These are phyloP conservation scores for Omphaloscelis lunosa DNA, from an alignment of 2,888 invertebrate genomes.

Conservation along the genomic window DNA sequence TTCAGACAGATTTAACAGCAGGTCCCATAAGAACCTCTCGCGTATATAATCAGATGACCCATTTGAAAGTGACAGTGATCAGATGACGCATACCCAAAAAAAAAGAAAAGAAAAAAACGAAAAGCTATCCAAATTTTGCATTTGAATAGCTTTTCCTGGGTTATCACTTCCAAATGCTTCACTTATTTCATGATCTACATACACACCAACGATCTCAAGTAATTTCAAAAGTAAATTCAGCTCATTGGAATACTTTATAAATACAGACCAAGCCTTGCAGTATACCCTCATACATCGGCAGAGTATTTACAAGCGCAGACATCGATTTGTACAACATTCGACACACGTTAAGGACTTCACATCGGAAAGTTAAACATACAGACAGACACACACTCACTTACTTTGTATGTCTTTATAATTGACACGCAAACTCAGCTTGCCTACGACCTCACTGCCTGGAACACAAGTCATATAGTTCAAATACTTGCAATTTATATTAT, in stretches of 20 bases:
- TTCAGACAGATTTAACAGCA: background rate
- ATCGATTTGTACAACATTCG: conserved; percentile 58
- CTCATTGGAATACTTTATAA: conserved; percentile 12
- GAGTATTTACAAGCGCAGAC: conserved; percentile 55
- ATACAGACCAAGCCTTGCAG: background rate
- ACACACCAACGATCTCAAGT: background rate
- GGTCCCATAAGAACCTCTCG: background rate
- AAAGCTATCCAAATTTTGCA: background rate
- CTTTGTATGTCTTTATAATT: conserved; percentile 78
- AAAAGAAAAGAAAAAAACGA: background rate
- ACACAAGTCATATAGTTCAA: conserved; percentile 67
- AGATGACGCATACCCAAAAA: background rate
- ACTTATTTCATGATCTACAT: background rate
- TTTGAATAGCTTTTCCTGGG: background rate
- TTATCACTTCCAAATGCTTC: background rate
- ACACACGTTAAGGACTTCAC: conserved; percentile 51
- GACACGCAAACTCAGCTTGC: conserved; percentile 83
- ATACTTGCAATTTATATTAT: background rate
- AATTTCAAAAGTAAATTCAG: background rate
- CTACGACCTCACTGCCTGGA: conserved; percentile 84
- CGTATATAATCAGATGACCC: background rate
- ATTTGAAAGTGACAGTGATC: too few relatives aligned
- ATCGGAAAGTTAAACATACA: conserved; percentile 61
- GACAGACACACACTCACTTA: conserved; percentile 73
- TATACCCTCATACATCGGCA: conserved; percentile 15